These are phyloP conservation scores for Argopecten irradians DNA, from an alignment of 1,140 invertebrate genomes.

Conservation along the genomic window DNA sequence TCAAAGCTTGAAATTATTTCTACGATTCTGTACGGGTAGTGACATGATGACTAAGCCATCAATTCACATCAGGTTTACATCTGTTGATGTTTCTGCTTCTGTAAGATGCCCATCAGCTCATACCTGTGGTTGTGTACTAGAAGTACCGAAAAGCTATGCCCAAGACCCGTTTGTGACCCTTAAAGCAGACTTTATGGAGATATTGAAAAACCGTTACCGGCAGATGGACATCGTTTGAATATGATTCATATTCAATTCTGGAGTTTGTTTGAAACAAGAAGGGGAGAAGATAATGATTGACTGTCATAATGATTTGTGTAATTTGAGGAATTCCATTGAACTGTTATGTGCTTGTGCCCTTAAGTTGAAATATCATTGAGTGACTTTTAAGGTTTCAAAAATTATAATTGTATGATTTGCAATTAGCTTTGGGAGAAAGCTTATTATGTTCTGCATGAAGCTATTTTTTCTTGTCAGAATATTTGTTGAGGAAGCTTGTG, in stretches of 20 bases:
- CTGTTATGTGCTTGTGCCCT: no score
- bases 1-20: slow-evolving; percentile 26
- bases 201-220: not conserved
- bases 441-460: no score
- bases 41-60: not conserved
- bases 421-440: no score
- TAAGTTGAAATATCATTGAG: no score
- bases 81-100: not conserved
- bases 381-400: no score
- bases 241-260: no score
- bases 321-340: no score
- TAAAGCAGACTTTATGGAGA: not conserved
- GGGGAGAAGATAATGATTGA: no score
- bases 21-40: slow-evolving; percentile 38
- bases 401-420: no score
- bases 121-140: slow-evolving; percentile 33
- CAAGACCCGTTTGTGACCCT: not conserved
- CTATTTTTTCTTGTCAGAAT: no score
- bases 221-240: not conserved
- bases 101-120: not conserved
- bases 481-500: slow-evolving; percentile 32
- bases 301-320: no score
- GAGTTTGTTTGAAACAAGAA: no score
- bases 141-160: slow-evolving; percentile 18
- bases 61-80: not conserved